These are phyloP conservation scores for Scrobipalpa atriplicella DNA, from an alignment of 2,888 invertebrate species.

Conservation along the genomic window DNA sequence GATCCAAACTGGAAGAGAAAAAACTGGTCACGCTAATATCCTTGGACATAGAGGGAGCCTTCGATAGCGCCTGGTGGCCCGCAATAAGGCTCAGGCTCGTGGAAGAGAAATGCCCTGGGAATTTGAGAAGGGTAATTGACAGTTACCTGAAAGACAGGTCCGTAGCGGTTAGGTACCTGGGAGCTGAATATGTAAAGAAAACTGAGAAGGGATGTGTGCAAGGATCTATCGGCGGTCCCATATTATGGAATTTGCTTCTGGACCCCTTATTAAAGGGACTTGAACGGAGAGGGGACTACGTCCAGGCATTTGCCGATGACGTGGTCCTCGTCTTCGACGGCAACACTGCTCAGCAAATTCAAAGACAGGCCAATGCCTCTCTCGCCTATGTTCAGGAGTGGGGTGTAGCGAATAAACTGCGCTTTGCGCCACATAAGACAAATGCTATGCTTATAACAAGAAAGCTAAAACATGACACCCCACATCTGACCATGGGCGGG, in stretches of 20 bases:
- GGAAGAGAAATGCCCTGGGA: constrained; percentile 13
- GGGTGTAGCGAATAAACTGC: constrained; percentile 5
- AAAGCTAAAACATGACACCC: constrained; percentile 9
- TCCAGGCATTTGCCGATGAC: no score
- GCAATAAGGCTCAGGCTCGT: constrained; percentile 17
- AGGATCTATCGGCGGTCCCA: constrained; percentile 8
- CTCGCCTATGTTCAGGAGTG: constrained; percentile 25
- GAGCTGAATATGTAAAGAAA: background rate
- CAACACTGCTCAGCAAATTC: constrained; percentile 8
- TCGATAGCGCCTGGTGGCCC: constrained; percentile 30
- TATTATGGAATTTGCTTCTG: background rate
- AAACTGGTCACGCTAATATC: background rate
- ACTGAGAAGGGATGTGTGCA: constrained; percentile 20
- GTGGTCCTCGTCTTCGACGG: constrained; percentile 23
- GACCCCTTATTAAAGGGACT: background rate
- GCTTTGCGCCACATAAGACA: constrained; percentile 5
- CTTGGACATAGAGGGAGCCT: constrained; percentile 26
- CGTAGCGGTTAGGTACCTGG: constrained; percentile 19
- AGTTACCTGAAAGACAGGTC: constrained; percentile 22
- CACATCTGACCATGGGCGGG: constrained; percentile 24
- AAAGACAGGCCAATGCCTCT: constrained; percentile 19
- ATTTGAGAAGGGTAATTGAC: constrained; percentile 12
- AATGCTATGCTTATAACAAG: background rate
- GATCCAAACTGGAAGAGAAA: no score
- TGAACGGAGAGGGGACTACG: background rate